Conservation (phyloP, 2,888 invertebrate species). For the Acanthosepion pharaonis region DNA sequence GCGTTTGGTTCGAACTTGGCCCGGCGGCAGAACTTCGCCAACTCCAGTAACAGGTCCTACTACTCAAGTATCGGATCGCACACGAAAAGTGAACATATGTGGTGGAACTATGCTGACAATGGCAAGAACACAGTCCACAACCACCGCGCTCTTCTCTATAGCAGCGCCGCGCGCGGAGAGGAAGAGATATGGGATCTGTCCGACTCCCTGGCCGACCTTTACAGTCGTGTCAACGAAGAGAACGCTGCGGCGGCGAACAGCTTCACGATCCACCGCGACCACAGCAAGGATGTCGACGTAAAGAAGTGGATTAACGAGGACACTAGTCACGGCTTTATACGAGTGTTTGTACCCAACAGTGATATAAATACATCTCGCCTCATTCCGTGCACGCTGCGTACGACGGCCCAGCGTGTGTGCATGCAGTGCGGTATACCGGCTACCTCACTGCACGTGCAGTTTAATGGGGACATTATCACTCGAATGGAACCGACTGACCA, state of each 20-base stretch:
- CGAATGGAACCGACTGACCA: conserved; percentile 73
- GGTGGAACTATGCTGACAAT: conserved; percentile 44
- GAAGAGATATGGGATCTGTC: conserved; percentile 73
- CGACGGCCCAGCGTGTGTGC: conserved; percentile 72
- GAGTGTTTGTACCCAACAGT: conserved; percentile 70
- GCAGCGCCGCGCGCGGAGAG: conserved; percentile 50
- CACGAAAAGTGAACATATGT: neutral
- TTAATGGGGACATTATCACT: conserved; percentile 73
- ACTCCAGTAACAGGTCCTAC: conserved; percentile 25
- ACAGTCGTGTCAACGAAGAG: conserved; percentile 61
- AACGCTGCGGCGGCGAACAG: conserved; percentile 51
- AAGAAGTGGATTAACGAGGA: conserved; percentile 69
- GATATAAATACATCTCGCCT: conserved; percentile 65
- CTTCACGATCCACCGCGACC: conserved; percentile 47
- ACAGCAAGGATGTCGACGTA: conserved; percentile 58
- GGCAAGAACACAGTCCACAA: neutral
- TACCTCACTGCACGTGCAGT: conserved; percentile 73
- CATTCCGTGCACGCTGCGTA: conserved; percentile 72
- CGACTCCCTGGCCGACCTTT: conserved; percentile 72
- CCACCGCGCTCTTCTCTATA: neutral
- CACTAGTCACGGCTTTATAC: conserved; percentile 71
- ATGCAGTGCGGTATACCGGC: conserved; percentile 69
- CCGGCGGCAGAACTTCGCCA: conserved; percentile 34
- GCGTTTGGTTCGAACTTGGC: conserved; percentile 37
- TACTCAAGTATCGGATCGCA: neutral